phyloP scores from a whole-genome alignment of 2,113 vertebrate species.

The Ceuthmochares aereus region DNA sequence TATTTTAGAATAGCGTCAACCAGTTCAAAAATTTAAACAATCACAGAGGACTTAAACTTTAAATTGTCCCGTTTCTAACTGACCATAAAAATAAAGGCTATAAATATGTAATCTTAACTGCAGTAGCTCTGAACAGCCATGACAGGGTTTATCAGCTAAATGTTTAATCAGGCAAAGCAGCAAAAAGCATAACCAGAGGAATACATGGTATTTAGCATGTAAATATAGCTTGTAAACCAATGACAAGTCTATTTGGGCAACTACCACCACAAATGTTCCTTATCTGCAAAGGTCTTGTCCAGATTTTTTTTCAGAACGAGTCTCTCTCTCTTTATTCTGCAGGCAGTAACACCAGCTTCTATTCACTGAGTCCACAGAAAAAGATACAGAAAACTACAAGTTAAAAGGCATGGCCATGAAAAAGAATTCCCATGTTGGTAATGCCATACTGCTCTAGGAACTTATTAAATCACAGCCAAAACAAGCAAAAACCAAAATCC shows the following conservation, averaged over 20 bases:
- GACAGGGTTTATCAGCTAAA: slow-evolving; percentile 51
- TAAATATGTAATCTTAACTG: slow-evolving; percentile 6
- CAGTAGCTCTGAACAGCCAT: slow-evolving; percentile 13
- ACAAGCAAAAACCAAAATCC: neutral
- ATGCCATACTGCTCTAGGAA: neutral
- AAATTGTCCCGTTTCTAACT: neutral
- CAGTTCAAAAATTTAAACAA: neutral
- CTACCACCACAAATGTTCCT: slow-evolving; percentile 16
- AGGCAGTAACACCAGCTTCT: neutral
- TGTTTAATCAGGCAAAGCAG: slow-evolving; percentile 60
- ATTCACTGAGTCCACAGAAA: neutral
- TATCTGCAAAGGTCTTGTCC: slow-evolving; percentile 47
- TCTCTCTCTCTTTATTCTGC: slow-evolving; percentile 5
- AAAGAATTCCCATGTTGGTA: neutral
- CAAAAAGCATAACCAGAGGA: slow-evolving; percentile 35
- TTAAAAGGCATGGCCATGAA: neutral
- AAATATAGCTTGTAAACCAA: slow-evolving; percentile 50
- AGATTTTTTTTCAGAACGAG: neutral
- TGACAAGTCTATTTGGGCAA: slow-evolving; percentile 45
- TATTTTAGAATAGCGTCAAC: neutral
- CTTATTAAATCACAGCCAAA: neutral
- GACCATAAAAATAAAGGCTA: neutral
- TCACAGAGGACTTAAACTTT: neutral
- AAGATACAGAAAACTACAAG: neutral
- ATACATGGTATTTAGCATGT: slow-evolving; percentile 39